Percentiles rank a stretch among this genome's conserved stretches.
Conservation (phyloP, 2,888 invertebrate genomes). For the Hypsopygia costalis region DNA sequence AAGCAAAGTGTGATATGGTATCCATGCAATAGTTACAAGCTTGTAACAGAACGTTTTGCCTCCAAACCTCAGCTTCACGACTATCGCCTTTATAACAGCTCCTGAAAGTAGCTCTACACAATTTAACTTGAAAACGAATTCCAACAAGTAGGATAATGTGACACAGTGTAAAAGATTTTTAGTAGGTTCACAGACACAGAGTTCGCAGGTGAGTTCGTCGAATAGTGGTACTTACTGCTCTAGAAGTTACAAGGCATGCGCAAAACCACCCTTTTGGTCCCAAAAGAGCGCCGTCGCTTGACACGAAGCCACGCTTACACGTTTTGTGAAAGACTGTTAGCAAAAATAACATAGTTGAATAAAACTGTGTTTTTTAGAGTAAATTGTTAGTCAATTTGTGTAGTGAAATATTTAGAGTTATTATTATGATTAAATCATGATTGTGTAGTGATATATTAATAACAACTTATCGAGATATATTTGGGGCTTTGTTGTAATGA, state of each 20-base stretch:
- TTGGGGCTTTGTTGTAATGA: not conserved
- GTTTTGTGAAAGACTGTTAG: not conserved
- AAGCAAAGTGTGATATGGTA: too few species aligned
- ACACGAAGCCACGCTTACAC: slow-evolving; percentile 10
- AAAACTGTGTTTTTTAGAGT: not conserved
- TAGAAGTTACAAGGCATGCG: slow-evolving; percentile 21
- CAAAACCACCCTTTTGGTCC: slow-evolving; percentile 12
- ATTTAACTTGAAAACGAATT: not conserved
- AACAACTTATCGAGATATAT: not conserved
- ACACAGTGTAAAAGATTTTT: not conserved
- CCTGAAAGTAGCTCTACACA: too few species aligned
- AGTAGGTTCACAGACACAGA: not conserved
- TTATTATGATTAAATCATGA: not conserved
- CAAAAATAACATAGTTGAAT: slow-evolving; percentile 3
- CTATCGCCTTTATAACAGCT: too few species aligned
- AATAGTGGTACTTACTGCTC: not conserved
- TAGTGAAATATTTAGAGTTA: not conserved
- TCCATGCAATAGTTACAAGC: too few species aligned
- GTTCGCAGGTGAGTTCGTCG: too few species aligned
- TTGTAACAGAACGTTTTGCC: too few species aligned
- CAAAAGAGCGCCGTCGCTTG: slow-evolving; percentile 20
- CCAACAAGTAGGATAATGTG: not conserved
- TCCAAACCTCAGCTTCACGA: too few species aligned
- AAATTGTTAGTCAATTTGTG: not conserved
- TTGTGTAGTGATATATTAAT: not conserved